Evolutionary conservation across 2,113 vertebrate genomes (phyloP), one percentile per base, ranked within the genome.

Genomic region (Solea senegalensis): DNA sequence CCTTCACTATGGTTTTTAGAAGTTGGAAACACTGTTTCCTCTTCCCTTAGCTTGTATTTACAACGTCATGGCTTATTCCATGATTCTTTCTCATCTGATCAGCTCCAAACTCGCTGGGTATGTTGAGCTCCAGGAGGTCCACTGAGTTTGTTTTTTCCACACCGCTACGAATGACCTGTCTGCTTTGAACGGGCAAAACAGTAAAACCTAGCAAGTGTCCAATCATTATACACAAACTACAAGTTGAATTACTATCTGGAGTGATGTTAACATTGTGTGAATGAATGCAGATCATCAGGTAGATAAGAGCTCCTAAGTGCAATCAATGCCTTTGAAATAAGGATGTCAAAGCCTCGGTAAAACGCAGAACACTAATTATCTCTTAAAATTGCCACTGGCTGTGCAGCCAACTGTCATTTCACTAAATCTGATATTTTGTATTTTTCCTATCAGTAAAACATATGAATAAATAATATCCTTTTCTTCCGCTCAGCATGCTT

Each of bases 1-100:
- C 71, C 81, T 86, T 92, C 88, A 90, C 93, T 92, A 85, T 88
- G 8, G 43, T 84, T 75, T 77, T 85, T 59, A 75, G 69, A 88
- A 74, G 61, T 76, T 58, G 27, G 62, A 84, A 84, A 63, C 52
- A 60, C 45, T 56, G 68, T 56, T 28, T 59, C 46, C 50, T 55
- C 54, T 67, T 45, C 56, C 34, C 34, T 73, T 1, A 16, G 67
- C 46, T 51, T 64, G 67, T n/a, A 41, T 60, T 40, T 10, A 27
- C 54, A 63, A 67, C 52, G 58, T 41, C 51, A 56, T 45, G 26
- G 12, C 11, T 27, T 82, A 54, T 76, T 13, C 27, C 48, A 49
- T 49, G n/a, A 9, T 40, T 14, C 54, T 39, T 27, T 12, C 53
- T 55, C 53, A 7, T 28, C 53, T 11, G 11, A 34, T 34, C 26